These are phyloP conservation scores for Musca domestica DNA, from an alignment of 1,140 invertebrate genomes.

Conservation along the genomic window DNA sequence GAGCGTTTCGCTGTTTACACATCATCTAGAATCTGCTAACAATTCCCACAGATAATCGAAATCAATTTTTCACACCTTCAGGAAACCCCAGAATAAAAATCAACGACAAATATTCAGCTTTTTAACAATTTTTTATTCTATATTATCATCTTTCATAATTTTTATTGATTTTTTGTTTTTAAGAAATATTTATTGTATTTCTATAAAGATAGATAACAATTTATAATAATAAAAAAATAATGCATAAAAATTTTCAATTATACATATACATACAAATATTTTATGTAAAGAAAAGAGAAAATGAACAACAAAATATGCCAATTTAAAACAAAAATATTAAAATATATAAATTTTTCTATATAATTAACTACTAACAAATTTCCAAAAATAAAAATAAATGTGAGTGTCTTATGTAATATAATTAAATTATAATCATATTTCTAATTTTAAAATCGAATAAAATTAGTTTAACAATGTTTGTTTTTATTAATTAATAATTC, in stretches of 20 bases:
- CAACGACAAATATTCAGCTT: background rate
- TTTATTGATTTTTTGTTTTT: slow-evolving; percentile 8
- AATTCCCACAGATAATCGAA: no score
- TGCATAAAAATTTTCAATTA: background rate
- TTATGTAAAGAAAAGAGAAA: background rate
- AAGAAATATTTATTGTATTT: slow-evolving; percentile 19
- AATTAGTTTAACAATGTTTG: no score
- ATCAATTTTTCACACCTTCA: no score
- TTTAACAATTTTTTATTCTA: slow-evolving; percentile 17
- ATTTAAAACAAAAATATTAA: background rate
- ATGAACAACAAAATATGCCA: background rate
- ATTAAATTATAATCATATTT: no score
- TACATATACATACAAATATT: background rate
- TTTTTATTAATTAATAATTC: no score
- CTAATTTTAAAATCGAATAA: no score
- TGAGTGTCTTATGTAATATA: no score
- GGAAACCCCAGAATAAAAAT: no score
- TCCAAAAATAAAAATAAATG: no score
- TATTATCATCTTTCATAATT: background rate
- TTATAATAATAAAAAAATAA: slow-evolving; percentile 8
- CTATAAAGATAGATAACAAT: slow-evolving; percentile 14
- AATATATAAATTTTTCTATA: background rate
- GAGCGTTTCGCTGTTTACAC: no score
- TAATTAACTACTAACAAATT: no score
- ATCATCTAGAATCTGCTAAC: no score